Evolutionary conservation across 2,113 vertebrate genomes (phyloP), one percentile per base, ranked within the genome.

Genomic region (Myotis brandtii): DNA sequence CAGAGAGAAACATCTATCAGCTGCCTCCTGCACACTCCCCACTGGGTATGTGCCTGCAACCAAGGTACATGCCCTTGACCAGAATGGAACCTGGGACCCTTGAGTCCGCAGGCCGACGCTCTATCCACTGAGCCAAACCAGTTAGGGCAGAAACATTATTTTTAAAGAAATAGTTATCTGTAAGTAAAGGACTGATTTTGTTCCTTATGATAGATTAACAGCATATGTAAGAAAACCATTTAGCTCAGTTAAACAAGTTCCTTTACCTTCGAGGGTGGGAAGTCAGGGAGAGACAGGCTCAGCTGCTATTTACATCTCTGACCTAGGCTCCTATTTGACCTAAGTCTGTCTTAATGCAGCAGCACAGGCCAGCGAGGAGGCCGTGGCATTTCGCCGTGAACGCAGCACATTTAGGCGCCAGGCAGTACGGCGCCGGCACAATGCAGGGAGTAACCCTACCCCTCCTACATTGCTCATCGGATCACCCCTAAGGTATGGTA

Each of bases 351-450:
- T 99, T 99, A 98, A 98, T 98, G 98, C 97, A 98, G 98, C 99
- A 99, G 99, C 99, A 97, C 99, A 99, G 90, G 99, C 99, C 98
- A 99, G 98, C 96, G 99, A 99, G 98, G 99, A 99, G 98, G 98
- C 98, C 64, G 99, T 99, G 98, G 98, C 99, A 95, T 99, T 99
- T 98, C 99, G 99, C 85, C 99, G 99, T 84, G 99, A 99, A 98
- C 99, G 99, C 98, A 99, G 99, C 99, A 99, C 99, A 96, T 99
- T 99, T 98, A 99, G 99, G 97, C 99, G 99, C 97, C 99, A 99
- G 99, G 99, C 99, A 62, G 99, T 99, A 84, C 99, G 99, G 97
- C 99, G 99, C 98, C 99, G 99, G 96, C 99, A 99, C 99, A 99
- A 99, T 98, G 99, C 99, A 97, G 99, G 99, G 98, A 99, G 99